Base-by-base conservation (phyloP, 2,888 invertebrate genomes). In the Phania funesta region DNA sequence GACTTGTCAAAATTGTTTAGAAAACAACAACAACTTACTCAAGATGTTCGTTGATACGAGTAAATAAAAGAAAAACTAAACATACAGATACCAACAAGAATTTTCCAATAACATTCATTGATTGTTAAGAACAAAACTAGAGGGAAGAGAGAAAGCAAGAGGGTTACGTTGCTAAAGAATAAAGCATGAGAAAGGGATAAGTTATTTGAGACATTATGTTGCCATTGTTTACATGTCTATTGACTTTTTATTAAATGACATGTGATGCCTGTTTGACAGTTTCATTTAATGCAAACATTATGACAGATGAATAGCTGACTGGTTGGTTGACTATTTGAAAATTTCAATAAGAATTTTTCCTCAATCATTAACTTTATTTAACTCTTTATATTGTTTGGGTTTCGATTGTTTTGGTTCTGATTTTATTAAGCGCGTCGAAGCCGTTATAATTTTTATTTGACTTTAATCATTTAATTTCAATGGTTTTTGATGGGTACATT, bases 1-100 rank as follows among this genome's bases (percentile, higher is more conserved):
- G 68, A 65, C 68, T 78, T 82, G 82, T 82, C 82, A 78, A 82
- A 82, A 82, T 70, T 76, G 64, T 54, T 76, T 70, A 50, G 60
- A 77, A 62, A 46, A 46, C 22, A 70, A 64, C 46, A 70, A 35
- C 65, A 44, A 64, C 48, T 54, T 24, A 6, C 38, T 44, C 29
- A 54, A 64, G 22, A 54, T 54, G 32, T 54, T 52, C n/a, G 50
- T 41, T 24, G 50, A 41, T 38, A 48, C 9, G 44, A 11, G 18
- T 35, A 18, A 38, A 32, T n/a, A 1, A 29, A 38, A 60, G 20
- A 29, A 52, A 35, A 18, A 60, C 11, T n/a, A 65, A 50, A 29
- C 8, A 38, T 7, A 22, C 2, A 50, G 22, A 32, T 8, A 20
- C 46, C n/a, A 20, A 13, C 46, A 46, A 22, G 8, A 18, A 48